Conservation (phyloP, 2,797 vertebrate genomes). For the Rhynchotus rufescens region DNA sequence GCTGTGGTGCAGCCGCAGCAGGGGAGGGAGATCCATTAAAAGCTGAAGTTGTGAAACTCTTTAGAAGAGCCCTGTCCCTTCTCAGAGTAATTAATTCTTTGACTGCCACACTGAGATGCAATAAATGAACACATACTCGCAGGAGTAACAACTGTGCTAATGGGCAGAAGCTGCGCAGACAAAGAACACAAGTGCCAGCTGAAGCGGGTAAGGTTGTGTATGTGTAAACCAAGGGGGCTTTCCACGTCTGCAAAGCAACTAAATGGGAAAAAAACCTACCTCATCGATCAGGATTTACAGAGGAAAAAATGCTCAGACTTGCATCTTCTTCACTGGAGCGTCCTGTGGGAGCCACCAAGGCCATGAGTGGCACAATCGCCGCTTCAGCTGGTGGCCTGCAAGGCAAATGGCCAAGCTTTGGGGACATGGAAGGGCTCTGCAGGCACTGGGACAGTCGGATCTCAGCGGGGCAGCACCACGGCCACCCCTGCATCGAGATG, state of each 20-base stretch:
- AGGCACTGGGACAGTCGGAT: neutral
- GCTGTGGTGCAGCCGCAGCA: conserved; percentile 65
- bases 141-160: conserved; percentile 65
- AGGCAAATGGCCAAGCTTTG: rapidly evolving
- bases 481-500: rapidly evolving
- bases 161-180: neutral
- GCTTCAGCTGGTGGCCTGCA: rapidly evolving
- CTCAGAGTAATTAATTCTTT: conserved; percentile 80
- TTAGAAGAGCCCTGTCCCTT: conserved; percentile 64
- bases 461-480: neutral
- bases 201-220: neutral
- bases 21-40: conserved; percentile 63
- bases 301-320: rapidly evolving
- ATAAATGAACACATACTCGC: conserved; percentile 70
- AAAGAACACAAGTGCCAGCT: conserved; percentile 28
- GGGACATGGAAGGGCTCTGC: neutral
- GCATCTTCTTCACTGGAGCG: rapidly evolving
- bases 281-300: neutral
- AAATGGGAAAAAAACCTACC: neutral
- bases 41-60: conserved; percentile 75
- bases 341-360: neutral
- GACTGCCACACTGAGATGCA: conserved; percentile 62
- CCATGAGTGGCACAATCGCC: rapidly evolving
- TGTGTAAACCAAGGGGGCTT: neutral
- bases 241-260: neutral